Evolutionary conservation across 2,888 invertebrate species (phyloP).

Genomic region (Caenorhabditis doughertyi): DNA sequence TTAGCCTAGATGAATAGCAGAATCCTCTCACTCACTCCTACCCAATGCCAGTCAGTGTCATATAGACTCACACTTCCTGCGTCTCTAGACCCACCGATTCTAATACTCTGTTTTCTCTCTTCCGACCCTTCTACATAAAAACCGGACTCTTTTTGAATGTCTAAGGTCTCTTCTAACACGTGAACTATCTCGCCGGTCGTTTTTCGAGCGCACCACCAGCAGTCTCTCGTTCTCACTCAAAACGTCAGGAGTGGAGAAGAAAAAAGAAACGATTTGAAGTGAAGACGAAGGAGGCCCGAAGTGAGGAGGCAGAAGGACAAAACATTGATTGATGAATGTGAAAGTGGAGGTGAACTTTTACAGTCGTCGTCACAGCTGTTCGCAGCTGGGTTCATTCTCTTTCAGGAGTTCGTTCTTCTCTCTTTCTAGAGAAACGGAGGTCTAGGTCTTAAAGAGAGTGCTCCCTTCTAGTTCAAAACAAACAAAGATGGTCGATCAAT

Average conservation of each 20-base stretch:
- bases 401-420: background rate
- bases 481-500: background rate
- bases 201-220: background rate
- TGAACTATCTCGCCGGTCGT: background rate
- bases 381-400: background rate
- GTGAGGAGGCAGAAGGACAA: background rate
- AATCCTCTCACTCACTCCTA: background rate
- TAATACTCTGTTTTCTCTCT: background rate
- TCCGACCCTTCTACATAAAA: background rate
- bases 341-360: background rate
- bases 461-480: too few species aligned
- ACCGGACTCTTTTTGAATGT: slow-evolving; percentile 7
- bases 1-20: background rate
- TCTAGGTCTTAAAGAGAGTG: too few species aligned
- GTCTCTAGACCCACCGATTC: background rate
- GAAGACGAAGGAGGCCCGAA: background rate
- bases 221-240: background rate
- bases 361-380: background rate
- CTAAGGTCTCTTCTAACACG: slow-evolving; percentile 4
- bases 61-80: background rate
- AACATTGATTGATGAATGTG: slow-evolving; percentile 25
- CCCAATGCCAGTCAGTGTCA: slow-evolving; percentile 20
- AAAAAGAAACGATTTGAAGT: background rate
- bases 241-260: slow-evolving; percentile 19
- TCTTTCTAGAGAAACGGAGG: background rate